phyloP scores from a whole-genome alignment of 1,140 invertebrate genomes.

The Platorchestia sp. region DNA sequence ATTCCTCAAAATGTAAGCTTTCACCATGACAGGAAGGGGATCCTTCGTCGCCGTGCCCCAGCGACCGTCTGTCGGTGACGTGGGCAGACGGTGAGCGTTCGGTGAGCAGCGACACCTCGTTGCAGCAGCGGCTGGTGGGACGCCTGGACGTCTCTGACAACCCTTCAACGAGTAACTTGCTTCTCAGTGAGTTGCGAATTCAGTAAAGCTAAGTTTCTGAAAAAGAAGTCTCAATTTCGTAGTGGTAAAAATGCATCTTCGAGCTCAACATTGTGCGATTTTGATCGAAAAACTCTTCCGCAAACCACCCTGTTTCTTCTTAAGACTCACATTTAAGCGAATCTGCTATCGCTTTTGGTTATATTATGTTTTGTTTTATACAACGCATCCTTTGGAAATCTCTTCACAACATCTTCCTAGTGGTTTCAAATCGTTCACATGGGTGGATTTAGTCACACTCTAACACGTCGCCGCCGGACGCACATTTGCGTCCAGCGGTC shows the following conservation, averaged over 20 bases:
- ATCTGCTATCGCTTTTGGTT: no score
- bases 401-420: no score
- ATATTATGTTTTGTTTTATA: no score
- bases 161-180: conserved; percentile 58
- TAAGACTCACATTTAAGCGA: no score
- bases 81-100: conserved; percentile 68
- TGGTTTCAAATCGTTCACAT: no score
- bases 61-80: conserved; percentile 65
- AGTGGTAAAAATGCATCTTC: no score
- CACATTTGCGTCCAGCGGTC: no score
- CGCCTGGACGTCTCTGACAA: conserved; percentile 49
- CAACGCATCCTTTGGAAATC: no score
- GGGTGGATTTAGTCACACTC: no score
- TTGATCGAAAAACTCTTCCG: neutral
- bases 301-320: neutral
- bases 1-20: neutral
- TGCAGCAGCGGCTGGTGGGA: conserved; percentile 40
- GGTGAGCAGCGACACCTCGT: conserved; percentile 60
- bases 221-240: neutral
- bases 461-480: no score
- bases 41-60: conserved; percentile 66
- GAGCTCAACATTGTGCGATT: neutral
- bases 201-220: neutral
- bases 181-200: conserved; percentile 66
- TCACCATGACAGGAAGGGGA: conserved; percentile 60